These are phyloP conservation scores for Sympetrum striolatum DNA, from an alignment of 2,888 invertebrate genomes.

Conservation along the genomic window DNA sequence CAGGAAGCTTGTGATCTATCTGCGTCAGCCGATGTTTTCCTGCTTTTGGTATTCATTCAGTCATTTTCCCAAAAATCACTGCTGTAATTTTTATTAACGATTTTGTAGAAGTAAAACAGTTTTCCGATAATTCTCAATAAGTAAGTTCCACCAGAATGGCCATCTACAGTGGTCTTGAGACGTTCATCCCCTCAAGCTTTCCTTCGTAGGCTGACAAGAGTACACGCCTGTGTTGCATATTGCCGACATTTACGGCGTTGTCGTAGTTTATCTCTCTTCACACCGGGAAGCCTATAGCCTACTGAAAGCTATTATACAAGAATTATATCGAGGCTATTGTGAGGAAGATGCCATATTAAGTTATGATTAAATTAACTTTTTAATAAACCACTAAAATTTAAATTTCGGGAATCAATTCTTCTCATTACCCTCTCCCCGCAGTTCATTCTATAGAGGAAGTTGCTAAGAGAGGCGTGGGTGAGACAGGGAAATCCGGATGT, in stretches of 20 bases:
- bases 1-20: too few species aligned
- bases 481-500: background rate
- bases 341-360: background rate
- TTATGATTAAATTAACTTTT: background rate
- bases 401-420: background rate
- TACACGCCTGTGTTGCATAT: background rate
- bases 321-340: background rate
- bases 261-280: background rate
- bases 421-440: background rate
- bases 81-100: too few species aligned
- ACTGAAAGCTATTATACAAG: background rate
- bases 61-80: too few species aligned
- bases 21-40: too few species aligned
- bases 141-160: too few species aligned
- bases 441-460: background rate
- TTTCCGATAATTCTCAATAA: too few species aligned
- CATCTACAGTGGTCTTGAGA: too few species aligned
- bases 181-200: background rate
- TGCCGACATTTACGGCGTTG: slow-evolving; percentile 11
- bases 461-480: background rate
- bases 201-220: background rate
- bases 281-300: background rate
- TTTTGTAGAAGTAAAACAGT: too few species aligned
- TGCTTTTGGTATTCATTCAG: too few species aligned
- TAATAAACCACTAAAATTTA: background rate